Percentiles rank a stretch among this genome's conserved stretches.
Conservation (phyloP, 2,797 vertebrate genomes). For the Cryptoblepharus egeriae region DNA sequence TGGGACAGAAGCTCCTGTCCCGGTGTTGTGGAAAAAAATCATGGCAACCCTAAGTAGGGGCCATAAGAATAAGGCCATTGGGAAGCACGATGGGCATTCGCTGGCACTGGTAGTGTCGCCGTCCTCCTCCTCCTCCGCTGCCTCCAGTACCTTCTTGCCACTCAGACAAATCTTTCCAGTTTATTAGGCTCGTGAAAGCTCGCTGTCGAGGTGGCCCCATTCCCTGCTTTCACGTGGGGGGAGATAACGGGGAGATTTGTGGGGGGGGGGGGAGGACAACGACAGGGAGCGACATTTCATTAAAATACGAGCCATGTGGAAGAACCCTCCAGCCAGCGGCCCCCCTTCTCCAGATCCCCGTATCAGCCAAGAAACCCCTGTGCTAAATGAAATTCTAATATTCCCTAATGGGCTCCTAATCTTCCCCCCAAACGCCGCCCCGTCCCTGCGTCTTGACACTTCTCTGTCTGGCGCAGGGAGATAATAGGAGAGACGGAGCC, state of each 20-base stretch:
- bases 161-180: slow-evolving; percentile 23
- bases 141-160: background rate
- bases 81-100: background rate
- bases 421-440: background rate
- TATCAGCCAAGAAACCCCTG: slow-evolving; percentile 16
- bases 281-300: background rate
- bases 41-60: too few species aligned
- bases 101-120: background rate
- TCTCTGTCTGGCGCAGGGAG: background rate
- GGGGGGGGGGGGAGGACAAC: background rate
- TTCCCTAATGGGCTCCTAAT: slow-evolving; percentile 32
- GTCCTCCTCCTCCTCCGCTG: background rate
- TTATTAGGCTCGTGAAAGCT: slow-evolving; percentile 8
- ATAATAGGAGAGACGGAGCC: background rate
- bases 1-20: too few species aligned
- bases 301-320: background rate
- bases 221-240: background rate
- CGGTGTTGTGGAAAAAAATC: too few species aligned
- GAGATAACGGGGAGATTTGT: background rate
- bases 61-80: background rate
- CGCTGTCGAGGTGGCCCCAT: background rate
- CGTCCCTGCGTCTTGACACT: background rate
- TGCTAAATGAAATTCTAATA: slow-evolving; percentile 17
- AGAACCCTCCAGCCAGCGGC: background rate
- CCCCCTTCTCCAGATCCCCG: background rate